Evolutionary conservation across 2,797 vertebrate genomes (phyloP), one percentile per base, ranked within the genome.

Genomic region (Pipistrellus nathusii): DNA sequence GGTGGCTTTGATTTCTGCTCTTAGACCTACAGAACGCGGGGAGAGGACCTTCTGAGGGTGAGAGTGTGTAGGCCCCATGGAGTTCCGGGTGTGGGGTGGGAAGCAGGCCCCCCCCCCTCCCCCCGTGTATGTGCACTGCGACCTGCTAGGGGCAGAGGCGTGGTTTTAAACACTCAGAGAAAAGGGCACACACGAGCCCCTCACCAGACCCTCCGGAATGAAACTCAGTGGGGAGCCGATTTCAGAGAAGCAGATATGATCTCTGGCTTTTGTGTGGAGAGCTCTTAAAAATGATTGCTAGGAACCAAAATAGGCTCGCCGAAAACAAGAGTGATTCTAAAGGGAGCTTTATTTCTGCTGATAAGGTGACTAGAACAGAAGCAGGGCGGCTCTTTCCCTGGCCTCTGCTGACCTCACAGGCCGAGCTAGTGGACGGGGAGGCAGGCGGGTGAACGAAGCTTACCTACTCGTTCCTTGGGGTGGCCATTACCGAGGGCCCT

Each of bases 301-400:
- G 92, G 85, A 69, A 46, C 90, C 75, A 75, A 89, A 96, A 55
- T 51, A 69, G 44, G 48, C 38, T 88, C 75, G n/a, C 66, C n/a
- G 66, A 77, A 46, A 35, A 20, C 38, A 64, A 68, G 59, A 41
- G 20, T 23, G n/a, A 14, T 55, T 72, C 18, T 57, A 41, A 41
- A 27, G 35, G 57, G 62, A 0, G 25, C 72, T 55, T 71, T 78
- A n/a, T 82, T 57, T 81, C 25, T 57, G 48, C 62, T 59, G 48
- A 57, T 96, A 81, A 81, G 51, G 41, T 46, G n/a, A 48, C 59
- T 41, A 76, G 86, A 57, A 80, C 91, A 77, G 91, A 20, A 69
- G 80, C 44, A 15, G 32, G 18, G 18, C 41, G 35, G 53, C 8
- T 66, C 27, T 23, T 15, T 13, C 75, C 55, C 55, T 6, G 18